Conservation (phyloP, 2,113 vertebrate genomes). For the Pseudorhombus dupliciocellatus region DNA sequence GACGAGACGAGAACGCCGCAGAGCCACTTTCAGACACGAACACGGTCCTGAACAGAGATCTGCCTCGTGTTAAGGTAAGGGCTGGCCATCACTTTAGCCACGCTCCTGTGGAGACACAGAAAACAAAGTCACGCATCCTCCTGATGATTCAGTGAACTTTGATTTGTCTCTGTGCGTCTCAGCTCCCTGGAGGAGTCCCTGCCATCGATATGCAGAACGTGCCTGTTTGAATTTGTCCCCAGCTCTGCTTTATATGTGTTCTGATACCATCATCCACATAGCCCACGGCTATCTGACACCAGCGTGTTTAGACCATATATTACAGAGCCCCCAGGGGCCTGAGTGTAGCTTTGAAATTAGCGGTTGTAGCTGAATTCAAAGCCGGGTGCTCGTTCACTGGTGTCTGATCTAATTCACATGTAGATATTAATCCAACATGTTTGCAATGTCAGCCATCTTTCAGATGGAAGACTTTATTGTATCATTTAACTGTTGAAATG, state of each 20-base stretch:
- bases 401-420: constrained; percentile 20
- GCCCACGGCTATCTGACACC: constrained; percentile 23
- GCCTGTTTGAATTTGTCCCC: constrained; percentile 20
- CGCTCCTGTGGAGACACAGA: neutral
- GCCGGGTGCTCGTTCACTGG: constrained; percentile 6
- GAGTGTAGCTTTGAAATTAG: constrained; percentile 11
- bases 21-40: no score
- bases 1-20: no score
- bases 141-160: neutral
- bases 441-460: neutral
- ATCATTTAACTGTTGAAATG: neutral
- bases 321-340: neutral
- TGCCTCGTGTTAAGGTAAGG: no score
- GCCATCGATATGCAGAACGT: constrained; percentile 19
- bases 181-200: constrained; percentile 10
- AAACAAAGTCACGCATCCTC: neutral
- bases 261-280: constrained; percentile 11
- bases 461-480: neutral
- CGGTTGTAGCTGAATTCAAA: neutral
- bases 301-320: constrained; percentile 28
- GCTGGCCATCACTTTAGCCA: neutral
- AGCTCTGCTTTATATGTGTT: constrained; percentile 19
- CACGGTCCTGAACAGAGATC: no score
- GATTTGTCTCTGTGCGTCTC: constrained; percentile 1
- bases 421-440: neutral